These are phyloP conservation scores for Lichenostomus cassidix DNA, from an alignment of 2,113 vertebrate species.

Conservation along the genomic window DNA sequence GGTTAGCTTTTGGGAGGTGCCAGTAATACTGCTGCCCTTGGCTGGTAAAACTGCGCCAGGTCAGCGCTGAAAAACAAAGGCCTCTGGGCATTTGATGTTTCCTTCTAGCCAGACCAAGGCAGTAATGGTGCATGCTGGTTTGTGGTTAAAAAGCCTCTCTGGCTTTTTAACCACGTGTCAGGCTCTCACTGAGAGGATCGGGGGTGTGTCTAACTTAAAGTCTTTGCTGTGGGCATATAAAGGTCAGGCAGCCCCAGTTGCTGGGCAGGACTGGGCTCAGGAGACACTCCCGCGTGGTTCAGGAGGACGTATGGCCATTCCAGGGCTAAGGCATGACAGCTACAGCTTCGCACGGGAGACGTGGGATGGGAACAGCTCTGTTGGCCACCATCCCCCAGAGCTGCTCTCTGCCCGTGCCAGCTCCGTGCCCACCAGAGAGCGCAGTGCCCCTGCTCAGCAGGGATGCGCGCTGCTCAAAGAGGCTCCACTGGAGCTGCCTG, in stretches of 20 bases:
- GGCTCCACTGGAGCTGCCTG: neutral
- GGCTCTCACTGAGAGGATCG: accelerated
- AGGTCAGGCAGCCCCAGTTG: accelerated
- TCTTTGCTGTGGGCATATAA: neutral
- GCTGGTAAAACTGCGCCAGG: too few relatives aligned
- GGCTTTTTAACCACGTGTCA: neutral
- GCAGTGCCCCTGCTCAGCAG: neutral
- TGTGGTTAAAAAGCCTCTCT: neutral
- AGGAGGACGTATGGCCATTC: neutral
- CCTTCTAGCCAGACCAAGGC: neutral
- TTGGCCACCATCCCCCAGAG: accelerated
- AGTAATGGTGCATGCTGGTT: too few relatives aligned
- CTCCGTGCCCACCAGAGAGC: slow-evolving; percentile 46
- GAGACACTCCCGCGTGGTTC: accelerated
- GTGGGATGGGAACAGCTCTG: accelerated
- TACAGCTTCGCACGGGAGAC: accelerated
- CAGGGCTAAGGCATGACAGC: accelerated
- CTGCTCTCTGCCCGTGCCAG: neutral
- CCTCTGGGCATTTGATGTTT: neutral
- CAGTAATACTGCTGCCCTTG: neutral
- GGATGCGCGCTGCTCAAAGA: neutral
- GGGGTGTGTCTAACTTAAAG: neutral
- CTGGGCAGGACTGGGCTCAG: accelerated
- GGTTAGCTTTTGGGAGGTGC: neutral
- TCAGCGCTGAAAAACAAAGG: neutral